Percentiles rank a stretch among this genome's conserved stretches.
Evolutionary conservation across 2,888 invertebrate genomes (phyloP).

Genomic region (Pteria penguin): DNA sequence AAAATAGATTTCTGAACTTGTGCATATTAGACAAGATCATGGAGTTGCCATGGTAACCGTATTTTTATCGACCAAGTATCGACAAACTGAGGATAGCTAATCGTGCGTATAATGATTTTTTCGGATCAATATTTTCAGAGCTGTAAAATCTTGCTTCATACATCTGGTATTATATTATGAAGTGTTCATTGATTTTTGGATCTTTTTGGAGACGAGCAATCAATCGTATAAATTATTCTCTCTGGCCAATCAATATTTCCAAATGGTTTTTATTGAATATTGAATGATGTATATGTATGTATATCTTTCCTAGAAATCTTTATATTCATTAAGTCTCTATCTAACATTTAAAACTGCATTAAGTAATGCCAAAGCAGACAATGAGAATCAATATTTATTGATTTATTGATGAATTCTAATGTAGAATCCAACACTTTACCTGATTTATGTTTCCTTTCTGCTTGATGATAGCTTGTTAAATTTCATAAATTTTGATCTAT

Average conservation of each 20-base stretch:
- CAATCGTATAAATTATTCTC: background rate
- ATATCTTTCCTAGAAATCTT: no score
- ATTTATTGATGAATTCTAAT: no score
- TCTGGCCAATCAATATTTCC: background rate
- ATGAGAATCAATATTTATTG: no score
- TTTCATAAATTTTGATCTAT: no score
- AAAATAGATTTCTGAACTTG: constrained; percentile 32
- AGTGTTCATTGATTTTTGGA: background rate
- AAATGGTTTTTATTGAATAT: background rate
- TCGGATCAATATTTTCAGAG: constrained; percentile 22
- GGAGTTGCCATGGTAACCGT: constrained; percentile 41
- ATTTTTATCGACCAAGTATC: constrained; percentile 44
- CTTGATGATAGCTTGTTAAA: no score
- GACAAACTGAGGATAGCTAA: constrained; percentile 39
- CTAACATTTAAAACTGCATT: background rate
- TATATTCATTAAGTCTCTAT: background rate
- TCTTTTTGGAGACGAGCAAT: background rate
- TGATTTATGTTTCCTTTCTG: no score
- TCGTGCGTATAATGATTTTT: constrained; percentile 23
- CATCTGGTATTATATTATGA: background rate
- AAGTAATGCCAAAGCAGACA: constrained; percentile 6
- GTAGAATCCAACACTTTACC: no score
- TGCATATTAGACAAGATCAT: constrained; percentile 28
- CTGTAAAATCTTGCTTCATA: background rate
- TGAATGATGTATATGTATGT: no score